Base-by-base conservation (phyloP, 2,888 invertebrate genomes). In the Acleris holmiana region DNA sequence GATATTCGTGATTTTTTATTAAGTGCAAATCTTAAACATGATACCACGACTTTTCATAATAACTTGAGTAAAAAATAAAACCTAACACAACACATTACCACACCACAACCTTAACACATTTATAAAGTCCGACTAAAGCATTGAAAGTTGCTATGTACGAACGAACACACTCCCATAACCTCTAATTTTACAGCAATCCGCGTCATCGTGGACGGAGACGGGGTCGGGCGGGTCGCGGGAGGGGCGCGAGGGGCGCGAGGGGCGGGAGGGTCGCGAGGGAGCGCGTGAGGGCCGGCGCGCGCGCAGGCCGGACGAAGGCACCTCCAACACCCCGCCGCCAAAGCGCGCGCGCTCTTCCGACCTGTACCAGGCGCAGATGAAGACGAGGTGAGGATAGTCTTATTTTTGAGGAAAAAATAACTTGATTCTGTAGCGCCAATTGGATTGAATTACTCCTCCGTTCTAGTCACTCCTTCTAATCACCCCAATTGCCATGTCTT, bases 261-360 rank as follows among this genome's bases (percentile, higher is more conserved):
- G 80, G 88, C 61, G 71, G 17, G 89, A 91, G 74, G 80, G 88
- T 6, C 89, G 90, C 73, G 87, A 78, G 89, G 61, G 80, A 95
- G 88, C 29, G 19, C 62, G 71, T n/a, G 89, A 91, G 73, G 87
- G 89, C 19, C 79, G 90, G 61, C 81, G 95, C 89, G 81, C 94
- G 78, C 78, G 94, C 86, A 82, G 94, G 89, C 85, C 88, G 10
- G 88, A 91, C 15, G 91, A 92, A 44, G 86, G 93, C 67, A 85
- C 93, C 44, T 91, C 94, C 65, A 83, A 79, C 74, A 92, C 93
- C 15, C 94, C 94, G 40, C 95, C 96, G 25, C 95, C 95, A 59
- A 95, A 95, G 78, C 93, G 96, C 76, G 95, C 95, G 71, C 93
- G 96, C 76, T 95, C 95, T 70, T 95, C 95, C 13, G 95, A 95